Evolutionary conservation across 2,113 vertebrate genomes (phyloP), one percentile per base, ranked within the genome.

Genomic region (Coreoperca whiteheadi): DNA sequence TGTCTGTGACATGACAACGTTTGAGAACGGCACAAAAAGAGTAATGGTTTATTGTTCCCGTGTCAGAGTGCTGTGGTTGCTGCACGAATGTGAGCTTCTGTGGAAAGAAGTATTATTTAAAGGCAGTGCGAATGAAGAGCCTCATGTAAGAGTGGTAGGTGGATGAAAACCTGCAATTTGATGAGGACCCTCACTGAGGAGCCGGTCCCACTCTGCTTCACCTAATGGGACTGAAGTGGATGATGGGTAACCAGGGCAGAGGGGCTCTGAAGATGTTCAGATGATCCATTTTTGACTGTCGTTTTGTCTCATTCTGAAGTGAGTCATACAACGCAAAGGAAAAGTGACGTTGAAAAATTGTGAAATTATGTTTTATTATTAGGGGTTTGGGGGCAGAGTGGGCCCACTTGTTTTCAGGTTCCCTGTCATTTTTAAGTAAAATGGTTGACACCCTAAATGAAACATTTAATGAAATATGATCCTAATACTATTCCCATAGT

Each of bases 201-300:
- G 87, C 84, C 21, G 23, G 79, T 32, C 41, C 59, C 82, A 79
- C 89, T 91, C 74, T 68, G 87, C 77, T 59, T 82, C 75, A 83
- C 64, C 88, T 88, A 92, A 91, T 89, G 87, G 77, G 79, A 84
- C 75, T 86, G 82, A 90, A 93, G 88, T 53, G 88, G 87, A 78
- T 90, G 83, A 91, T 92, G 84, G 81, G 87, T 51, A 88, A 84
- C 56, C 37, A 4, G 57, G 86, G 69, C 78, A 77, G 67, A 88
- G 59, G 77, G 65, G 60, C 83, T 30, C 64, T 73, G 80, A 81
- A 82, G 89, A 83, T 83, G 75, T 67, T 67, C 78, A 79, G 64
- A 68, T 72, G 77, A 79, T 77, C 60, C 60, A 50, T 77, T 79
- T 83, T 56, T 67, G 59, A 85, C 46, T 0, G 63, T 0, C 8